Evolutionary conservation across 2,797 vertebrate genomes (phyloP), one percentile per base, ranked within the genome.

Genomic region (Garrulus glandarius): DNA sequence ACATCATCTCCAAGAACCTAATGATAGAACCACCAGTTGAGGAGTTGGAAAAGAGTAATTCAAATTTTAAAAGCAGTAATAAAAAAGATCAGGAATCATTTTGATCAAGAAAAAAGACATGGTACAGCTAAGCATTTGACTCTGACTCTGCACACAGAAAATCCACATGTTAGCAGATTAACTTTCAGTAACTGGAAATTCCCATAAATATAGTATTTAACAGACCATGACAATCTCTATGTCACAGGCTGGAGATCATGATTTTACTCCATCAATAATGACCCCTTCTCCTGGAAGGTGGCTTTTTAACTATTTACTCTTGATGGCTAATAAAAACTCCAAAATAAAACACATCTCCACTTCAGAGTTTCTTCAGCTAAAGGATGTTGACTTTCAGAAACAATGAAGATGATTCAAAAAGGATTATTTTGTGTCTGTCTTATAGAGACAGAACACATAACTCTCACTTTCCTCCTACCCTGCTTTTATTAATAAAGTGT

Each of bases 11-110:
- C 13, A 89, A 72, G n/a, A 84, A 57, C 4, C 27, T 61, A 70
- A 75, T 0, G 1, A 85, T 0, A 57, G 20, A 55, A 74, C 24
- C 21, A 59, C 1, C 30, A 80, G 15, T 4, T 44, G 9, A 67
- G 8, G 3, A 55, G 8, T 4, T 15, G 4, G 13, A 71, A 76
- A 26, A 78, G 2, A 92, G 78, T 0, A 0, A 65, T 30, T 81
- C 79, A 18, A 59, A 46, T 60, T 70, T 27, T 3, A 68, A 65
- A 80, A 87, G 26, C 6, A 44, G 29, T 52, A 46, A 67, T 13
- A 5, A 13, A 19, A 75, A 53, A 44, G 82, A 30, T 26, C 5
- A 32, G 17, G 30, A 49, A 78, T 34, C 1, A 39, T 24, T 50
- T 30, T 53, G 8, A 55, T 32, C 8, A 47, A 47, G 14, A 50